These are phyloP conservation scores for Pyrochroa serraticornis DNA, from an alignment of 2,888 invertebrate genomes.

Conservation along the genomic window DNA sequence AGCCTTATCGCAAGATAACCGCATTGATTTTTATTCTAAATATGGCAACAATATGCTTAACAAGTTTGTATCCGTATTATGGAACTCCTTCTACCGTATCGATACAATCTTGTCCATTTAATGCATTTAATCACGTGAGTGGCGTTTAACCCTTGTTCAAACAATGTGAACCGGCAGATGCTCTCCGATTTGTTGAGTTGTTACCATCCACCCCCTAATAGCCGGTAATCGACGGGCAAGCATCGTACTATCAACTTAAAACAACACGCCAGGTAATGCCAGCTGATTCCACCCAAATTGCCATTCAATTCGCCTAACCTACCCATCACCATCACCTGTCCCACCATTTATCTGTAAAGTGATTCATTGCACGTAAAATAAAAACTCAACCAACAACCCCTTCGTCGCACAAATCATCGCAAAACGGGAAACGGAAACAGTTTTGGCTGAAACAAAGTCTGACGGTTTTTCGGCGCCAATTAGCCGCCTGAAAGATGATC, in stretches of 20 bases:
- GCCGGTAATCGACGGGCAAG: constrained; percentile 28
- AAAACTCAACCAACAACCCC: constrained; percentile 6
- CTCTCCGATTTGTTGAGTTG: constrained; percentile 34
- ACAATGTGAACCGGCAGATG: constrained; percentile 50
- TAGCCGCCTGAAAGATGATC: constrained; percentile 56
- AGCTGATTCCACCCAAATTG: constrained; percentile 26
- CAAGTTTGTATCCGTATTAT: no score
- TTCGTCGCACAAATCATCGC: constrained; percentile 23
- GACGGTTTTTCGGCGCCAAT: constrained; percentile 47
- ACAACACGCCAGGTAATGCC: constrained; percentile 14
- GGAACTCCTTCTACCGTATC: no score
- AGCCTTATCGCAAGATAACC: no score
- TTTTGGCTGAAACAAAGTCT: constrained; percentile 27
- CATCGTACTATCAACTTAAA: constrained; percentile 19
- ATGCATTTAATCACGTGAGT: constrained; percentile 35
- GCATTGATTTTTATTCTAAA: no score
- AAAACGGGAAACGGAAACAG: constrained; percentile 31
- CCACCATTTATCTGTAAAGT: not conserved
- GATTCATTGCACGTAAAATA: not conserved
- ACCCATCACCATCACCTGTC: constrained; percentile 15
- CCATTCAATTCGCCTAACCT: constrained; percentile 4
- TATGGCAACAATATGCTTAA: no score
- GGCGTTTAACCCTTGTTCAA: constrained; percentile 41
- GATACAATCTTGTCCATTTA: no score
- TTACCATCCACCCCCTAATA: constrained; percentile 33